Evolutionary conservation across 2,888 invertebrate species (phyloP), one percentile per base, ranked within the genome.

Genomic region (Apotomis capreana): DNA sequence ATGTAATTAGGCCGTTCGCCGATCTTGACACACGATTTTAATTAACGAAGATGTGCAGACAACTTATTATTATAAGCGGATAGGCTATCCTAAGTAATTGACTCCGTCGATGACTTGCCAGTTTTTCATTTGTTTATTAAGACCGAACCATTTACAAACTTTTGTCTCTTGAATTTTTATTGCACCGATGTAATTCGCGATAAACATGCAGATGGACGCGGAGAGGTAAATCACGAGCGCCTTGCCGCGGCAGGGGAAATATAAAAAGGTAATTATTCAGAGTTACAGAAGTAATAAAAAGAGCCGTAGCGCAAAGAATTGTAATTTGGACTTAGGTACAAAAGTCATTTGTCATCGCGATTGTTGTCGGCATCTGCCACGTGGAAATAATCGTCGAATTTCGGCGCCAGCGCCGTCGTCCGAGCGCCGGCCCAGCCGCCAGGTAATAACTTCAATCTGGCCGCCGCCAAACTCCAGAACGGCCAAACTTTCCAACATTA

Each of bases 361-460:
- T 87, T 89, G 87, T 88, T 87, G 84, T 82, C 87, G 83, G 87
- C 92, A 91, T 87, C 91, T 90, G 92, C 88, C 83, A 81, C 49
- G 79, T 77, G 80, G 82, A 87, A 90, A 90, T 92, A 93, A 91
- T 91, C 86, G 82, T 78, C 55, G 86, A 89, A 89, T 91, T 91
- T 87, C 83, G 84, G 84, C 88, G 87, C 89, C 88, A 88, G 80
- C 81, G 74, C 74, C 75, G 65, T n/a, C 65, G 65, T n/a, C 65
- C 65, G 78, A 76, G 62, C 72, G 72, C 71, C 68, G 74, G 75
- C 77, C 78, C 77, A 78, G 40, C 67, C 83, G 78, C 83, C 90
- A 91, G 91, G 91, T 90, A 91, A 92, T 92, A 89, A 92, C 85
- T 89, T 82, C 91, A 90, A 91, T 90, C 91, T 89, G 89, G 84